Evolutionary conservation across 2,113 vertebrate genomes (phyloP).

Genomic region (Petromus typicus): DNA sequence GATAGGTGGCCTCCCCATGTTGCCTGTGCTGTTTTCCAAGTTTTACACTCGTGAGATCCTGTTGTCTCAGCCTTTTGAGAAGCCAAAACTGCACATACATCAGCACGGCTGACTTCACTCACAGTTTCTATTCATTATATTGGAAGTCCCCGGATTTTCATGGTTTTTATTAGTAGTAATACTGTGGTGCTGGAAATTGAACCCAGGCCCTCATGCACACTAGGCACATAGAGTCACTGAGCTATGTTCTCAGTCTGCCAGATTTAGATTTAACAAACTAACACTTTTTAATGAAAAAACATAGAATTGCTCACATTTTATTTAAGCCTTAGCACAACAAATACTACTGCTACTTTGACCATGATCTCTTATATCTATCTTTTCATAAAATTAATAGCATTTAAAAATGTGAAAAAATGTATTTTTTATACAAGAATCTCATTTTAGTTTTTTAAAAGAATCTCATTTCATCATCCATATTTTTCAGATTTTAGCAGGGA

Average conservation of each 20-base stretch:
- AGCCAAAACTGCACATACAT: neutral
- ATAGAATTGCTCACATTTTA: neutral
- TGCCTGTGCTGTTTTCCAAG: neutral
- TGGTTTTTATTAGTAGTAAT: neutral
- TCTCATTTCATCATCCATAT: neutral
- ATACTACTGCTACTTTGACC: neutral
- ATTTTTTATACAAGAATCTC: neutral
- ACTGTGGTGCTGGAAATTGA: neutral
- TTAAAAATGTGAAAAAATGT: neutral
- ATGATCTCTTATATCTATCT: neutral
- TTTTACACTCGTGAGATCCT: neutral
- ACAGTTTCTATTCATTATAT: neutral
- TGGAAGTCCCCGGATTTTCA: neutral
- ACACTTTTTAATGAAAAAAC: neutral
- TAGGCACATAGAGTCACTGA: neutral
- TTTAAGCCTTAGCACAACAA: neutral
- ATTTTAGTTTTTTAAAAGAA: neutral
- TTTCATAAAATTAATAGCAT: slow-evolving; percentile 1
- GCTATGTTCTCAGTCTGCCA: neutral
- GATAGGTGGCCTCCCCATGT: neutral
- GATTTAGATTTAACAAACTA: neutral
- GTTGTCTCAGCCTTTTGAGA: neutral
- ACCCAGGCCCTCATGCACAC: neutral
- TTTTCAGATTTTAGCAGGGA: neutral
- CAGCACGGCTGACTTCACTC: neutral